These are phyloP conservation scores for Prunella strophiata DNA, from an alignment of 2,797 vertebrate genomes.

Conservation along the genomic window DNA sequence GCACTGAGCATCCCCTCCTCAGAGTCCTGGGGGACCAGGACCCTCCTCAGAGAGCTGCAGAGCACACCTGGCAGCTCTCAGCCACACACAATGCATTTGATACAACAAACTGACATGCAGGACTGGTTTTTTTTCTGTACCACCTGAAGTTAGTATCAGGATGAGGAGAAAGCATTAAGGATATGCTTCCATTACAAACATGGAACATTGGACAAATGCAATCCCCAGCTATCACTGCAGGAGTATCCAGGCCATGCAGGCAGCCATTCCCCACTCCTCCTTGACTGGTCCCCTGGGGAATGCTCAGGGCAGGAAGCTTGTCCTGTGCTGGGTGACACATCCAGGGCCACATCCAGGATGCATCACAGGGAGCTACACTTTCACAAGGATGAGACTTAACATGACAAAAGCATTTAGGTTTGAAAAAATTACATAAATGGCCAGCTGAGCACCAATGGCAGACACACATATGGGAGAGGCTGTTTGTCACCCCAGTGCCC, in stretches of 20 bases:
- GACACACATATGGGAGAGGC: not conserved
- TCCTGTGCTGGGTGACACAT: not conserved
- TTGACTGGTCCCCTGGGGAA: no score
- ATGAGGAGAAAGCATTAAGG: not conserved
- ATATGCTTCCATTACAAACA: not conserved
- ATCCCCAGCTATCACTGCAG: not conserved
- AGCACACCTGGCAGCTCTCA: not conserved
- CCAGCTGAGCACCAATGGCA: not conserved
- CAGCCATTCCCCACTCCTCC: not conserved
- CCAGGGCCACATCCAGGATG: not conserved
- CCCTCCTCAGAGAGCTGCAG: not conserved
- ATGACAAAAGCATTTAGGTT: not conserved
- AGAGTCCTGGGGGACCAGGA: not conserved
- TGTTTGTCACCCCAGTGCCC: not conserved
- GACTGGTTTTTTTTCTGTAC: not conserved
- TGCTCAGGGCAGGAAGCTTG: not conserved
- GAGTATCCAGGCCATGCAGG: not conserved
- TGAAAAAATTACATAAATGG: not conserved
- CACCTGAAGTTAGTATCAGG: not conserved
- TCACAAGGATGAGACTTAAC: not conserved
- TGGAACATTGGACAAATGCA: not conserved
- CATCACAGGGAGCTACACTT: not conserved
- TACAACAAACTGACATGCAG: not conserved
- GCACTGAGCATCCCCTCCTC: not conserved
- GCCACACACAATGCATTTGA: fast-evolving